Conservation (phyloP, 2,113 vertebrate genomes). For the Argyrosomus japonicus region DNA sequence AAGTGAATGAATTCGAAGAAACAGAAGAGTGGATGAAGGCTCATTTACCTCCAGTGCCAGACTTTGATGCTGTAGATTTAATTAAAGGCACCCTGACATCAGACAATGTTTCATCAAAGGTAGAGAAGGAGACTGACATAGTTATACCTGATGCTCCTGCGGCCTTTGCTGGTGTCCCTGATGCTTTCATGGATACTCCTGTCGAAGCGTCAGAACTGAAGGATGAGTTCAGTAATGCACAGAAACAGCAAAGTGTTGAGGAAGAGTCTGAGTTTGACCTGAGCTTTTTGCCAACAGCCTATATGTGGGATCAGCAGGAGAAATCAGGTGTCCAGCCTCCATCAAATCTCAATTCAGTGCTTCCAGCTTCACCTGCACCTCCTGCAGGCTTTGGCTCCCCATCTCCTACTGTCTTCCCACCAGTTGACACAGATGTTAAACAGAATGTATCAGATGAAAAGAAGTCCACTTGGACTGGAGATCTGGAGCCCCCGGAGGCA, state of each 20-base stretch:
- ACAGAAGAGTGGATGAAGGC: constrained; percentile 82
- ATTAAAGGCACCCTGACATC: constrained; percentile 56
- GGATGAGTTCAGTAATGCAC: constrained; percentile 44
- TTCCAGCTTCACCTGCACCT: constrained; percentile 53
- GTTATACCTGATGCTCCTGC: constrained; percentile 61
- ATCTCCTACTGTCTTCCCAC: constrained; percentile 42
- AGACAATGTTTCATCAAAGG: constrained; percentile 58
- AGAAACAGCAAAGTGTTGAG: constrained; percentile 69
- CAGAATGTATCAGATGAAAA: constrained; percentile 46
- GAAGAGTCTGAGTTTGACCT: constrained; percentile 83
- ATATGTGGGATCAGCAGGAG: constrained; percentile 83
- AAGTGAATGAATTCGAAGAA: constrained; percentile 86
- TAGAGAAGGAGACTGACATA: constrained; percentile 46
- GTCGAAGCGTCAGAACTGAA: constrained; percentile 53
- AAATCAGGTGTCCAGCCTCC: constrained; percentile 57
- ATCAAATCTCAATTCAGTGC: constrained; percentile 31
- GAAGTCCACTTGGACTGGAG: constrained; percentile 60
- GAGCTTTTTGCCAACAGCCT: constrained; percentile 84
- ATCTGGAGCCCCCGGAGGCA: constrained; percentile 70
- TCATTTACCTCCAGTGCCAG: constrained; percentile 81
- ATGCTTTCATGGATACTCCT: constrained; percentile 81
- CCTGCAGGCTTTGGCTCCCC: constrained; percentile 69
- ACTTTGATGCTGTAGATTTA: constrained; percentile 76
- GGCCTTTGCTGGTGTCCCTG: constrained; percentile 78
- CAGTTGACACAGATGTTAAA: constrained; percentile 27